Evolutionary conservation across 2,888 invertebrate genomes (phyloP), one percentile per base, ranked within the genome.

Genomic region (Thumatha senex): DNA sequence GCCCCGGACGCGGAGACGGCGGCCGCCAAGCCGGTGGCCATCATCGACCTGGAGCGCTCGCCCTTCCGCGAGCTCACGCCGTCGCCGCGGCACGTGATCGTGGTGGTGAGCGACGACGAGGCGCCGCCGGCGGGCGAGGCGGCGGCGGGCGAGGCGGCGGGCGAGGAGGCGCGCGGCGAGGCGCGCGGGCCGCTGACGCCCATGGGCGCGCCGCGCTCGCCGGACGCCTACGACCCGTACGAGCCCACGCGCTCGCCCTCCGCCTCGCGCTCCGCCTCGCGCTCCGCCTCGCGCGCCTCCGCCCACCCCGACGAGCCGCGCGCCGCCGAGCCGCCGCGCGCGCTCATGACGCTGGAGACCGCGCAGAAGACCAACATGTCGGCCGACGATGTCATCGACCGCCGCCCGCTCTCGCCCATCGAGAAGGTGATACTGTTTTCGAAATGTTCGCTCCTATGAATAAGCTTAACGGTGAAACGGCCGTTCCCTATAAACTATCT

Each of bases 191-290:
- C 94, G 38, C 93, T 93, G 24, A 94, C 94, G 12, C 94, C 94
- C 3, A 94, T 94, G 0, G 86, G 92, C 70, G 84, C 82, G 45
- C 80, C 82, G 12, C 70, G 95, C 94, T 45, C 96, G 11, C 96
- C 96, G 0, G 96, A 96, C 82, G 96, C 95, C 2, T 97, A 97
- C 83, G 97, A 97, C 93, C 97, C 97, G 1, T 97, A 97, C 83
- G 97, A 97, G 84, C 97, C 97, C 0, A 97, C 97, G 8, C 96
- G 96, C 80, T 96, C 97, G 0, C 88, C 95, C 14, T 95, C 95
- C 11, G 94, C 93, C 0, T 93, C 94, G 0, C 94, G 93, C 0
- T 78, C 89, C 66, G 79, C 85, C 58, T 51, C 66, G n/a, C n/a
- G n/a, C 43, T 51, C 67, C 39, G 58, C 72, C 30, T 71, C 77